These are phyloP conservation scores for Parapsyche elsis DNA, from an alignment of 1,140 invertebrate species.

Conservation along the genomic window DNA sequence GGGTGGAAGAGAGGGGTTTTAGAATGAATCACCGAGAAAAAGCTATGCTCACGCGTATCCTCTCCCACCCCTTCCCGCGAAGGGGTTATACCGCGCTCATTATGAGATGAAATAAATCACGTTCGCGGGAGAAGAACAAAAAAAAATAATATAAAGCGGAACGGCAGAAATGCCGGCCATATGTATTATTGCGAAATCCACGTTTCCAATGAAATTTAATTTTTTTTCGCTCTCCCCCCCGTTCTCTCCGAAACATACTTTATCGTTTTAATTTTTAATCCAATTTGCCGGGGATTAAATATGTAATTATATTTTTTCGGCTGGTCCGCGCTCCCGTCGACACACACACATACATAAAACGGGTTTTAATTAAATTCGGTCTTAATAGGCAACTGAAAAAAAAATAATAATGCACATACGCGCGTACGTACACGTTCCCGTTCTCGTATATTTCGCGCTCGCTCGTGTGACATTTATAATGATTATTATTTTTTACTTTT, in stretches of 20 bases:
- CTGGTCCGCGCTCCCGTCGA: slow-evolving; percentile 31
- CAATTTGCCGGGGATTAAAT: slow-evolving; percentile 69
- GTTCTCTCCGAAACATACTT: slow-evolving; percentile 54
- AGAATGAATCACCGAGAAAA: slow-evolving; percentile 35
- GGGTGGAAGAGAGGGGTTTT: background rate
- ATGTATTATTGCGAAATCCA: slow-evolving; percentile 50
- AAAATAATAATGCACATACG: slow-evolving; percentile 41
- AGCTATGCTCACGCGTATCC: slow-evolving; percentile 3
- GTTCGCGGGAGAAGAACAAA: slow-evolving; percentile 37
- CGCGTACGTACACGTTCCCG: background rate
- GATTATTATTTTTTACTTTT: slow-evolving; percentile 44
- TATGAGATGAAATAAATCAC: slow-evolving; percentile 46
- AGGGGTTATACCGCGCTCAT: slow-evolving; percentile 35
- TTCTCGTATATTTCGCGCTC: background rate
- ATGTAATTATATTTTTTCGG: slow-evolving; percentile 64
- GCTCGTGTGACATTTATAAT: slow-evolving; percentile 48
- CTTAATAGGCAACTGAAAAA: slow-evolving; percentile 53
- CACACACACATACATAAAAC: slow-evolving; percentile 36
- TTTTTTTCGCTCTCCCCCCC: slow-evolving; percentile 55
- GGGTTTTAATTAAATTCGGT: slow-evolving; percentile 56
- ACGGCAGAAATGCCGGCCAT: slow-evolving; percentile 28
- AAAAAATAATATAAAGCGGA: slow-evolving; percentile 30
- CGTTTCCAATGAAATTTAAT: slow-evolving; percentile 59
- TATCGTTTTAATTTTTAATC: slow-evolving; percentile 68
- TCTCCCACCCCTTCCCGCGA: background rate